Base-by-base conservation (phyloP, 2,888 invertebrate species). In the Xylocampa areola region DNA sequence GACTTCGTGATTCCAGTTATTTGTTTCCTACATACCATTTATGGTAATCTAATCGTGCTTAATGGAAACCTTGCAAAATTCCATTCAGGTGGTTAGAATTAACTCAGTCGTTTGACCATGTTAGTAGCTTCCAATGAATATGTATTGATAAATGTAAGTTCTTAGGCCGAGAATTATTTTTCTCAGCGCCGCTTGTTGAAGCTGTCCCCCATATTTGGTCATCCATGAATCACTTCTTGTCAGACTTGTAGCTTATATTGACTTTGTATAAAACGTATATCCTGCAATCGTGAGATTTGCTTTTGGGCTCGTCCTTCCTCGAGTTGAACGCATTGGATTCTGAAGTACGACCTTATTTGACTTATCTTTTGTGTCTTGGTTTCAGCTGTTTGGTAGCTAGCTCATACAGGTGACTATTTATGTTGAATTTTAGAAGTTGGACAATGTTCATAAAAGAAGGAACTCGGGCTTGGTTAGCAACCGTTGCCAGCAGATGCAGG, bases 11-110 rank as follows among this genome's bases (percentile, higher is more conserved):
- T 68, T 43, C 51, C 45, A 73, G 59, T 73, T 70, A 77, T 77
- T 78, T 74, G 76, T 84, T 90, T 90, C 89, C 89, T 88, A 79
- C 65, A 74, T 82, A 71, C 80, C 85, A 76, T 77, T 81, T 83
- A 85, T 76, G 80, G 86, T 70, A 73, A 77, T 79, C 64, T 45
- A 78, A 80, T 82, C 76, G 79, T 76, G 70, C 77, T 73, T 74
- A 79, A 65, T 71, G 71, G 66, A 75, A 76, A 68, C 82, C 80
- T 85, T 83, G 84, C 73, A 63, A 61, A 79, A 85, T 85, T 81
- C 84, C 81, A 71, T 79, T 77, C 76, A 73, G 75, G 54, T 81
- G 77, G 75, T 81, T 82, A 77, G 82, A 79, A 83, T 81, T 73
- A 77, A 76, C 76, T 80, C 63, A 73, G 73, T 71, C 63, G 76